phyloP scores from a whole-genome alignment of 2,113 vertebrate species.

The Hydropotes inermis region DNA sequence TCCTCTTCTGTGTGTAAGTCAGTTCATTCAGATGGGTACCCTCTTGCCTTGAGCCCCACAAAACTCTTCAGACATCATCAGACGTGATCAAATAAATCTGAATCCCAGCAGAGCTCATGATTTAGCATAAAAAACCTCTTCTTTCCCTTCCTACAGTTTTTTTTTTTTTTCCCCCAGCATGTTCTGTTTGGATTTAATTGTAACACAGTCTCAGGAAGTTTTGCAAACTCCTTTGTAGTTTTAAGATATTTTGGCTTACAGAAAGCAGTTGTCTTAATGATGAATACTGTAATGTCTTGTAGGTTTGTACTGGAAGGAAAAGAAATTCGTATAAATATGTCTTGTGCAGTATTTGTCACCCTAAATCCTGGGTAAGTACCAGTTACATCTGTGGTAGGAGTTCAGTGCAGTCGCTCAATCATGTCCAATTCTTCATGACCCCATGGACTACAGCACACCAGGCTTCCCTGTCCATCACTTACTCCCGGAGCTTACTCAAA shows the following conservation, averaged over 20 bases:
- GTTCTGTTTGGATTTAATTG: not conserved
- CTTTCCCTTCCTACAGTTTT: not conserved
- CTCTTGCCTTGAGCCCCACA: not conserved
- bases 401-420: not conserved
- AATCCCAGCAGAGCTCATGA: not conserved
- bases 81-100: not conserved
- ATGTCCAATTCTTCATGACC: not conserved
- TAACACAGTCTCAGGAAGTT: not conserved
- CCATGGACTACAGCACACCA: not conserved
- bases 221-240: not conserved
- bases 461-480: not conserved
- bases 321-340: slow-evolving; percentile 77
- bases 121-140: not conserved
- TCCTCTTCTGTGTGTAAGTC: not conserved
- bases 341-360: slow-evolving; percentile 80
- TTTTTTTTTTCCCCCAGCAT: not conserved
- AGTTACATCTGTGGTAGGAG: not conserved
- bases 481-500: not conserved
- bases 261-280: not conserved
- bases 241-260: not conserved
- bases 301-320: slow-evolving; percentile 81
- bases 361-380: slow-evolving; percentile 78
- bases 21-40: not conserved
- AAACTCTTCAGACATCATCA: not conserved
- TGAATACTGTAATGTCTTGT: not conserved